A percentile compares a stretch with the other conserved stretches of the same genome.
Conservation (phyloP, 2,113 vertebrate genomes). For the Terrapene triunguis region DNA sequence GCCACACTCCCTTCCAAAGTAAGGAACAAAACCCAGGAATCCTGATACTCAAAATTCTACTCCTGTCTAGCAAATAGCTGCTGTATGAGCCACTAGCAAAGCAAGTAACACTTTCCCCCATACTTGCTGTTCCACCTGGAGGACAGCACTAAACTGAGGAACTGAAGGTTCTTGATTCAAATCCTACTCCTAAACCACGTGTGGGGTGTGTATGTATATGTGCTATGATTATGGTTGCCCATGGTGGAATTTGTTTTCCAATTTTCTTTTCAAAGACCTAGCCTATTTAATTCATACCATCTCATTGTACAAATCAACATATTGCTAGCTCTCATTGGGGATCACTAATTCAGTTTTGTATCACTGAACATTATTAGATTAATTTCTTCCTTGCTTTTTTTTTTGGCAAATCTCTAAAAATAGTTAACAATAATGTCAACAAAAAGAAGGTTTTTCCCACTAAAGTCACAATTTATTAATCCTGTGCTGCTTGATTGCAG, state of each 20-base stretch:
- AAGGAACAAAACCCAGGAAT: slow-evolving; percentile 21
- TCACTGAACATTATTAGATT: neutral
- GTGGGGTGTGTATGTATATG: no score
- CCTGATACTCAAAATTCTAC: slow-evolving; percentile 1
- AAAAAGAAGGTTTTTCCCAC: neutral
- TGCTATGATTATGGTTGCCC: neutral
- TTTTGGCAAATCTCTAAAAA: slow-evolving; percentile 17
- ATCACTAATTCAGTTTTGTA: neutral
- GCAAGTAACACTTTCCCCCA: slow-evolving; percentile 30
- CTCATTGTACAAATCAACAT: neutral
- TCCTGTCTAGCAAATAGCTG: slow-evolving; percentile 37
- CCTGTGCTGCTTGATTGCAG: slow-evolving; percentile 18
- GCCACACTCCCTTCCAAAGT: neutral
- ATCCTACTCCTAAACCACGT: neutral
- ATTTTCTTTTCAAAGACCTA: slow-evolving; percentile 33
- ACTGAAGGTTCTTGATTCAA: neutral
- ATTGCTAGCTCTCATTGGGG: neutral
- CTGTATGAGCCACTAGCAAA: neutral
- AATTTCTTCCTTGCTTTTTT: slow-evolving; percentile 28
- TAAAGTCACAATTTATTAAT: slow-evolving; percentile 35
- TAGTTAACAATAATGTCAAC: neutral
- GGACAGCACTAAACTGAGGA: neutral
- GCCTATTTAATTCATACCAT: slow-evolving; percentile 8
- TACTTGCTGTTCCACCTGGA: neutral
- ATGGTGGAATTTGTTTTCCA: neutral